phyloP scores from a whole-genome alignment of 2,888 invertebrate genomes.

The Phrixothrix hirtus region DNA sequence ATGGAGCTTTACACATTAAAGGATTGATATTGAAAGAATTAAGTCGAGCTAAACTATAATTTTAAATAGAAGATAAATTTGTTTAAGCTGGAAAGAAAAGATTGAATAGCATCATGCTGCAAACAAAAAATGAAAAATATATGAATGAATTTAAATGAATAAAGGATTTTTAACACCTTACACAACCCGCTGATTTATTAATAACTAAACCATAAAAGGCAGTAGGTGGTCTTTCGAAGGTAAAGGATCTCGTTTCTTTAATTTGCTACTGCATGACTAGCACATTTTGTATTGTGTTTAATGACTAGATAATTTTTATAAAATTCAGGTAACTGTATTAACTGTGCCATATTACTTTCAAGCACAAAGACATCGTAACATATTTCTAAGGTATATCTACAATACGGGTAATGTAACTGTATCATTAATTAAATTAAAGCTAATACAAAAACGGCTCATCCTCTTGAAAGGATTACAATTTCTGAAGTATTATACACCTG shows the following conservation, averaged over 20 bases:
- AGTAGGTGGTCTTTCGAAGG: constrained; percentile 37
- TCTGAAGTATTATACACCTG: too few relatives aligned
- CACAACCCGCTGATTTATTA: constrained; percentile 8
- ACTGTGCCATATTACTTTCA: constrained; percentile 18
- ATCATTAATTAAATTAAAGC: not conserved
- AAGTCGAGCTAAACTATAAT: too few relatives aligned
- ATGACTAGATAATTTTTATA: constrained; percentile 28
- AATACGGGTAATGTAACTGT: not conserved
- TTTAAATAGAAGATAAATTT: constrained; percentile 1
- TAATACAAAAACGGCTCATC: not conserved
- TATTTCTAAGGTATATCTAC: not conserved
- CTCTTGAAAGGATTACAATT: too few relatives aligned
- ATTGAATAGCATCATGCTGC: constrained; percentile 6
- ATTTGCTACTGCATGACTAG: constrained; percentile 41
- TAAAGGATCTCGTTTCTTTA: constrained; percentile 35
- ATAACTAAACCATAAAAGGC: constrained; percentile 12
- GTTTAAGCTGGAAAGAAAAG: not conserved
- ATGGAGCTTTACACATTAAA: too few relatives aligned
- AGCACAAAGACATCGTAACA: not conserved
- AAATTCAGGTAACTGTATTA: constrained; percentile 38
- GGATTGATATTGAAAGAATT: too few relatives aligned
- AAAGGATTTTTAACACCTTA: constrained; percentile 9
- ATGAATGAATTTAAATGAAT: constrained; percentile 16
- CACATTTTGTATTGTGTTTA: constrained; percentile 34
- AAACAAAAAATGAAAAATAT: constrained; percentile 14